Base-by-base conservation (phyloP, 2,888 invertebrate species). In the Cryptus armator region DNA sequence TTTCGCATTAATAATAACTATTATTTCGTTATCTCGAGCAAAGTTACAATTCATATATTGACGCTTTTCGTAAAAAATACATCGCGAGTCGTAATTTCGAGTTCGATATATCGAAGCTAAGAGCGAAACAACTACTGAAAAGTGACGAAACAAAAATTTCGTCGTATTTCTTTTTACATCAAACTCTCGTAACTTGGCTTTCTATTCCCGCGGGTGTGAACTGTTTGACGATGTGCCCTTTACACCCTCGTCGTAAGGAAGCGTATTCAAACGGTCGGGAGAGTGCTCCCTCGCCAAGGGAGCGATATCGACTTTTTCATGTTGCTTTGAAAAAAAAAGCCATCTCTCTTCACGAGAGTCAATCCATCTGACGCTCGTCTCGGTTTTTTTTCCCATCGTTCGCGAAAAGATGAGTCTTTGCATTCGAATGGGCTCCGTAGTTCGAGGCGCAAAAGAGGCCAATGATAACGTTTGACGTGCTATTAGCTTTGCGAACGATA, bases 401-500 rank as follows among this genome's bases (percentile, higher is more conserved):
- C 32, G 32, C 37, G 64, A 68, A 75, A n/a, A 48, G 48, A 74
- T 43, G 43, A 59, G 56, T 75, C 53, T 51, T 10, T 43, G 66
- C 71, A 84, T 84, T 66, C 67, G 70, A 83, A 37, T 64, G 14
- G 16, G 37, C 68, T 14, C 16, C 81, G 37, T 24, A 51, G 44
- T 51, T 44, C 48, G 70, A 59, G 37, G 48, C 67, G 12, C 14
- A 59, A 12, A 59, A 59, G 12, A 14, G 29, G 71, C 48, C 71
- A 59, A 24, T 59, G 66, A 82, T 71, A 83, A 78, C 68, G 68
- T 66, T 74, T 24, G 74, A 74, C 74, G 48, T 44, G 37, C 62
- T 53, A 75, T 74, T 80, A 75, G 72, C 83, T 48, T n/a, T 51
- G n/a, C 46, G 56, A 70, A 68, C 37, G 83, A 24, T 46, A 53